phyloP scores from a whole-genome alignment of 1,140 invertebrate species.

The Hyles vespertilio region DNA sequence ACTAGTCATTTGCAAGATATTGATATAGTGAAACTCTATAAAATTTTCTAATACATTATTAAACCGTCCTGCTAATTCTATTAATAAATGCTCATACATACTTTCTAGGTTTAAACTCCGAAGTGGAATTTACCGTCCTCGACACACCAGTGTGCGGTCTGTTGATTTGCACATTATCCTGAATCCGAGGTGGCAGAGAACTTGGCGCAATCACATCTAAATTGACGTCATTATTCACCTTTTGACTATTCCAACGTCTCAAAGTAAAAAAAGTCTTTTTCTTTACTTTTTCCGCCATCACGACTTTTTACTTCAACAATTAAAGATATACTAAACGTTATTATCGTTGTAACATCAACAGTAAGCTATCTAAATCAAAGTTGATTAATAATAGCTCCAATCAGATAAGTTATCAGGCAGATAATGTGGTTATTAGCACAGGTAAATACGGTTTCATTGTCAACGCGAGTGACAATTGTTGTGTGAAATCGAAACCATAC shows the following conservation, averaged over 20 bases:
- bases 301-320: slow-evolving; percentile 18
- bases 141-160: slow-evolving; percentile 23
- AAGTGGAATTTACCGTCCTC: slow-evolving; percentile 17
- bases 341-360: slow-evolving; percentile 2
- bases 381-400: background rate
- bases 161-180: slow-evolving; percentile 24
- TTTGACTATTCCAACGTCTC: slow-evolving; percentile 52
- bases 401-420: background rate
- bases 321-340: slow-evolving; percentile 16
- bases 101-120: slow-evolving; percentile 42
- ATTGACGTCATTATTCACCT: slow-evolving; percentile 20
- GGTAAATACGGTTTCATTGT: too few species aligned
- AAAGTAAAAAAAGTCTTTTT: slow-evolving; percentile 56
- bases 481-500: slow-evolving; percentile 17
- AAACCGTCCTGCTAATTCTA: background rate
- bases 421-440: too few species aligned
- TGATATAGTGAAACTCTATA: too few species aligned
- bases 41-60: too few species aligned
- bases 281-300: slow-evolving; percentile 60
- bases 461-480: background rate
- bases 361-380: background rate
- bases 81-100: slow-evolving; percentile 14
- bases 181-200: slow-evolving; percentile 9
- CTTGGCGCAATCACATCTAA: slow-evolving; percentile 7
- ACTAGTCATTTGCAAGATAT: too few species aligned